Conservation (phyloP, 64 coral and sea anemone species). For the Montipora cactus region DNA sequence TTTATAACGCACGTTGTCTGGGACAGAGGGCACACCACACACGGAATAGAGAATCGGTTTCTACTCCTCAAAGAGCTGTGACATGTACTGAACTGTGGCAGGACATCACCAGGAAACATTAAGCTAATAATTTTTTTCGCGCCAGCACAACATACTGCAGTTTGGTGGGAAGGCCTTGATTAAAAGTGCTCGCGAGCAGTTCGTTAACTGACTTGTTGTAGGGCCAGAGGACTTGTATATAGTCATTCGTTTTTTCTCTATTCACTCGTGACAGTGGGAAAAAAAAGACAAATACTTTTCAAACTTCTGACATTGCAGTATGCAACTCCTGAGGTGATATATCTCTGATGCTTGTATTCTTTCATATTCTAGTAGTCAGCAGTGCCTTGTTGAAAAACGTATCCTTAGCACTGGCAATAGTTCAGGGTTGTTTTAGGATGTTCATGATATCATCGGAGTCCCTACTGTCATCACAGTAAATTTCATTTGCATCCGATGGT, state of each 20-base stretch:
- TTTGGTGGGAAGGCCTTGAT: constrained; percentile 19
- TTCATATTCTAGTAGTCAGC: background rate
- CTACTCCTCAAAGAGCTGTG: background rate
- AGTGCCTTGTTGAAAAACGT: background rate
- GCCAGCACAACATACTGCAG: background rate
- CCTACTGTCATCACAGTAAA: background rate
- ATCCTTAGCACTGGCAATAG: constrained; percentile 6
- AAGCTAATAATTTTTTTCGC: background rate
- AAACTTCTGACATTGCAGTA: background rate
- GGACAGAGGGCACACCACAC: background rate
- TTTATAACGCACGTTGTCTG: background rate
- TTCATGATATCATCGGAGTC: background rate
- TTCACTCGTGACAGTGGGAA: background rate
- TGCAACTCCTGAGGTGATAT: background rate
- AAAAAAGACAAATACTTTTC: background rate
- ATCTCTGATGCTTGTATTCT: background rate
- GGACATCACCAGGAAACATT: background rate
- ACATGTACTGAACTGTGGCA: background rate
- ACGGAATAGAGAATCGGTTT: background rate
- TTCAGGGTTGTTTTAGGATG: background rate
- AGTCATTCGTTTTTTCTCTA: background rate
- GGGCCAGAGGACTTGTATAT: background rate
- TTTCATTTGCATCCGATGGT: background rate
- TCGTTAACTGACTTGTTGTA: background rate
- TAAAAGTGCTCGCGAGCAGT: background rate